Base-by-base conservation (phyloP, 1,140 invertebrate species). In the Episyrphus balteatus region DNA sequence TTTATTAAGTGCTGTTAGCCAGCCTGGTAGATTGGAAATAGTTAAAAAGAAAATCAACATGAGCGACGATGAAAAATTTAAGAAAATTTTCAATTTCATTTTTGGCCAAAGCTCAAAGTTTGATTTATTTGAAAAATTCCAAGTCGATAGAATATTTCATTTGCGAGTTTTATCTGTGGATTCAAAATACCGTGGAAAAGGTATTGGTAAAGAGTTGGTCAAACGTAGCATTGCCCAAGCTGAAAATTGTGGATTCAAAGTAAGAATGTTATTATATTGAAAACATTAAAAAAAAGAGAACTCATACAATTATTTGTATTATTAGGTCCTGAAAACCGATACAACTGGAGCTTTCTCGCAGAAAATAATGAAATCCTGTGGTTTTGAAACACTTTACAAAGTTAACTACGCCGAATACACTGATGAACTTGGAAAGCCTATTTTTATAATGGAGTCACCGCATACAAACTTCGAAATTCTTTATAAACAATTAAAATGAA, bases 341-440 rank as follows among this genome's bases (percentile, higher is more conserved):
- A 82, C 84, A 5, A 88, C 86, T 1, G 84, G 84, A 15, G 71
- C 80, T 0, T 88, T 76, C 55, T 87, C 85, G 0, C 84, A 88
- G 57, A 83, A 79, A 55, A 81, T 84, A 17, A 77, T 79, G 41
- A 72, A 75, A 56, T 80, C 76, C 17, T 68, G 80, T 13, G 84
- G 82, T 1, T 78, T 86, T 50, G 67, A 75, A 41, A 73, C 75
- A 1, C 67, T 82, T 18, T 70, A 75, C n/a, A 77, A 80, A 48
- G 74, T 86, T 8, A 68, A 69, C 7, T 88, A 88, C 55, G 71
- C 66, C 5, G 81, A 86, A 48, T 79, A 81, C 56, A 70, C 76
- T 19, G 73, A 79, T 42, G 71, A 72, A 46, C 55, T 66, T 3
- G 77, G 77, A 1, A 72, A 78, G 55, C 76, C 75, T 2, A 63